A percentile compares a stretch with the other conserved stretches of the same genome.
Evolutionary conservation across 2,797 vertebrate species (phyloP).

Genomic region (Cyprinodon diabolis): DNA sequence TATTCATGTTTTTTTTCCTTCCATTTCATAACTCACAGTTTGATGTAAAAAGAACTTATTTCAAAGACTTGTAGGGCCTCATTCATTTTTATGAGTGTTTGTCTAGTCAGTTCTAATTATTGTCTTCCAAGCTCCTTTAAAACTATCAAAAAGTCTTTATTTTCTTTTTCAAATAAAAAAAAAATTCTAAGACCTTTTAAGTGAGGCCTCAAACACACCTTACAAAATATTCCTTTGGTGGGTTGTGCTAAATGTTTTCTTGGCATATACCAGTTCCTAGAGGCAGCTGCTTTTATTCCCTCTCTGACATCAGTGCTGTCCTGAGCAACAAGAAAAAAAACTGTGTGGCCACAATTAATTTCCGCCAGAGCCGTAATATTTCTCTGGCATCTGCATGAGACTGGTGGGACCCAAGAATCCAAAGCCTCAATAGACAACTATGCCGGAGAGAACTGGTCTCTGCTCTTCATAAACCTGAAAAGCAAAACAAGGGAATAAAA

Average conservation of each 20-base stretch:
- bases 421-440: constrained; percentile 71
- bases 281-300: constrained; percentile 67
- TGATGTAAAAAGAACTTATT: constrained; percentile 54
- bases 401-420: constrained; percentile 71
- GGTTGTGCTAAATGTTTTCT: constrained; percentile 77
- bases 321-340: constrained; percentile 70
- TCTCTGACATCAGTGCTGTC: constrained; percentile 77
- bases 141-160: constrained; percentile 76
- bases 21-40: constrained; percentile 57
- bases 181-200: constrained; percentile 65
- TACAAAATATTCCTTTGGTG: constrained; percentile 77
- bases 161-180: constrained; percentile 63
- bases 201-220: constrained; percentile 73
- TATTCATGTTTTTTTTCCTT: constrained; percentile 42
- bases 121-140: constrained; percentile 57
- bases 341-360: constrained; percentile 81
- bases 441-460: constrained; percentile 32
- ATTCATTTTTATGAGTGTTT: constrained; percentile 78
- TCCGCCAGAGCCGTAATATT: constrained; percentile 78
- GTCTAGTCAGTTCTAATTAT: constrained; percentile 78
- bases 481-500: not conserved
- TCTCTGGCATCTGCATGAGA: constrained; percentile 68
- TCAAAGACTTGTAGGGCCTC: constrained; percentile 61
- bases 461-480: not conserved
- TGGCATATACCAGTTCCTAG: constrained; percentile 72